Base-by-base conservation (phyloP, 2,888 invertebrate genomes). In the Nomada ferruginata region DNA sequence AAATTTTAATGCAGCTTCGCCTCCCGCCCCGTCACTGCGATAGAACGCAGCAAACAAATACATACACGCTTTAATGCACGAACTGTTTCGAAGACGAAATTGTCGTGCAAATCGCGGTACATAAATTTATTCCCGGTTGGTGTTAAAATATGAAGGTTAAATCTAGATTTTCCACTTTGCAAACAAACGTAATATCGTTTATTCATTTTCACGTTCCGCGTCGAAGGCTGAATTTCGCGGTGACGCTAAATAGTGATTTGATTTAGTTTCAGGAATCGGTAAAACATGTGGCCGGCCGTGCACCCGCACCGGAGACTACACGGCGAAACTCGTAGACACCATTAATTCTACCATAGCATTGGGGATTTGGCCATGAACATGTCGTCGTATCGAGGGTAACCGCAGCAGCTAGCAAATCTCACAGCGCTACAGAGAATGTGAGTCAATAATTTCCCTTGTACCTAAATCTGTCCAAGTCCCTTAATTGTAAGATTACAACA, bases 371-470 rank as follows among this genome's bases (percentile, higher is more conserved):
- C 74, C 74, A 50, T 73, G 82, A 82, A 80, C 72, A 76, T 68
- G 85, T 82, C 83, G 79, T 84, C 77, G 70, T 69, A 83, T 73
- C 74, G 52, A 71, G 36, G 78, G 70, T 77, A 81, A 85, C 71
- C 81, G 50, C 47, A 50, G 20, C 10, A 29, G 18, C 65, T 52
- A 36, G 70, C 11, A 2, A 15, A 9, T 9, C 18, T 5, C 59
- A 11, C 26, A n/a, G 7, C 26, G 47, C 55, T 15, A 2, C 29
- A 11, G 55, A 23, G n/a, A 29, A 7, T 0, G 2, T 1, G 18
- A 69, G 70, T 79, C 73, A 83, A 66, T 78, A 76, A 65, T 79
- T 81, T 13, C 2, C 26, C 76, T 15, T 3, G 2, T 20, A 2
- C 11, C 23, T 13, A 36, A 52, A 7, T 52, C n/a, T 3, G 15